Evolutionary conservation across 2,888 invertebrate species (phyloP), one percentile per base, ranked within the genome.

Genomic region (Lasiommata megera): DNA sequence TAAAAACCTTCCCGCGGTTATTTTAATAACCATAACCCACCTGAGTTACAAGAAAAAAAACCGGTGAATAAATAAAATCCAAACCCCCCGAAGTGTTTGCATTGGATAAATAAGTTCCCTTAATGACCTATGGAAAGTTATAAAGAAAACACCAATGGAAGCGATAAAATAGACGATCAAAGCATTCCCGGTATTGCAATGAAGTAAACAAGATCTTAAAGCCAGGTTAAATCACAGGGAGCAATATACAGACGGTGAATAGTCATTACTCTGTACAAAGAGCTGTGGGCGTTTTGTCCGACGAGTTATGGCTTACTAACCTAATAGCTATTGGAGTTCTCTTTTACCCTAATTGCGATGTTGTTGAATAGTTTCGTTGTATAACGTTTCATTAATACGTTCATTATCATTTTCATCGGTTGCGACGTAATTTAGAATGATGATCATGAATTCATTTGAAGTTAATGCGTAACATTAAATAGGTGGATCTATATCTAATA

Each of bases 301-400:
- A 58, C 58, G 64, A 64, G 63, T 57, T 62, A 63, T 58, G 56
- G 60, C 60, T 58, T 62, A 62, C 62, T 58, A 62, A 61, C 56
- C 56, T 59, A 62, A 61, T 62, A 62, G 60, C 58, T 63, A 61
- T 63, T 65, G 63, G 53, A 54, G 48, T 14, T 58, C 54, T 58
- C 54, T 52, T 41, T 23, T 41, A 47, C 40, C 44, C 56, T 44
- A 29, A 51, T 56, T 56, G 51, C 56, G 51, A 51, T 51, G 46
- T 51, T 54, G 52, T 51, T 54, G 52, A 52, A 52, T 41, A 18
- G 38, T 51, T 51, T 38, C 40, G 41, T 41, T 18, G 52, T 31
- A 52, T 52, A 16, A 31, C 18, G 52, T 31, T 46, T 46, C 41
- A 41, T 17, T 51, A 16, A 29, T 29, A 28, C 51, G 29, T 51